Evolutionary conservation across 1,140 invertebrate species (phyloP), one percentile per base, ranked within the genome.

Genomic region (Brachionus sp.): DNA sequence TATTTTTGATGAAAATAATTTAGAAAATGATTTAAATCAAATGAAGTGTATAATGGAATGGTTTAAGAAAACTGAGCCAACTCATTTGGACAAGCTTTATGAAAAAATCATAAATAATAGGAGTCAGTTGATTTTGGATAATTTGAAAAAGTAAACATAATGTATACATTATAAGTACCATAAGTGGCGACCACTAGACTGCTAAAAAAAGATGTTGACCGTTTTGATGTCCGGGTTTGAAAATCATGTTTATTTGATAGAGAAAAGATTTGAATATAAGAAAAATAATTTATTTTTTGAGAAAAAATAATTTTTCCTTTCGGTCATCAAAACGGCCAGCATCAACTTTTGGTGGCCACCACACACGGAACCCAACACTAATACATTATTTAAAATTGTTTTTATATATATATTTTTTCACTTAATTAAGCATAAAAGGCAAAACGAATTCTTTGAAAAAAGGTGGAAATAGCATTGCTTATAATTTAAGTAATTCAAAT

Each of bases 31-130:
- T 29, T 25, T 75, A 9, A 75, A 75, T 33, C 70, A 75, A 75
- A 75, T 75, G 70, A 75, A 44, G 23, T 29, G 23, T 25, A 75
- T 75, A 25, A 75, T 75, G 16, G 70, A 75, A 75, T 75, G 70
- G 70, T 75, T 75, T 9, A 75, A 75, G 44, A 75, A 75, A 46
- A 46, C 70, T 19, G 70, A 75, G 10, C 42, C 39, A 44, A 75
- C 37, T 46, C 42, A 44, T 46, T 46, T 75, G 25, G 70, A 46
- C 37, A 75, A 75, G 44, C 70, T 75, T 46, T 75, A 75, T 46
- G 70, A 75, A 10, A 75, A 75, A 46, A 46, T 75, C 16, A 75
- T 75, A 3, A 75, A 75, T 6, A 44, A 25, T 13, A 33, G 70
- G 13, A 75, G 70, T 75, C 70, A 75, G 46, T 46, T 75, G 25